A percentile compares a stretch with the other conserved stretches of the same genome.
phyloP scores from a whole-genome alignment of 2,888 invertebrate species.

The Ceriagrion tenellum region DNA sequence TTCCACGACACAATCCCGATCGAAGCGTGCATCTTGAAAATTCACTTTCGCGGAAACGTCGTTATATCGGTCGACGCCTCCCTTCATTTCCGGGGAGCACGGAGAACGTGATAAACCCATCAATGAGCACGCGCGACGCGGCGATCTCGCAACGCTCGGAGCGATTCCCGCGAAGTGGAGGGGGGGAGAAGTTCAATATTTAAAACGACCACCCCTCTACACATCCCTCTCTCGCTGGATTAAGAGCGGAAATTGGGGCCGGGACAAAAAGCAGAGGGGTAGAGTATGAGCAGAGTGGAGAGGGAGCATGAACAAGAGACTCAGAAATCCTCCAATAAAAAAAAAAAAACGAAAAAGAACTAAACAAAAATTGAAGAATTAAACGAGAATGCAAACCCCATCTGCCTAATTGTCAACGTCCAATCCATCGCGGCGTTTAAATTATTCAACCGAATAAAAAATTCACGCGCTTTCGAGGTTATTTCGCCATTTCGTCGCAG shows the following conservation, averaged over 20 bases:
- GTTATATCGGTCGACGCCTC: background rate
- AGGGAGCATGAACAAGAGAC: background rate
- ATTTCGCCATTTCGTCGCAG: background rate
- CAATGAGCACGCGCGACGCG: background rate
- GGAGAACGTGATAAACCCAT: background rate
- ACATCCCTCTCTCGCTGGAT: background rate
- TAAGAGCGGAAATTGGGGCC: background rate
- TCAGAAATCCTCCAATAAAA: background rate
- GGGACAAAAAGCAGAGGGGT: background rate
- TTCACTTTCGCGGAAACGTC: constrained; percentile 5
- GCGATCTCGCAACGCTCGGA: background rate
- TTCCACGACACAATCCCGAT: background rate
- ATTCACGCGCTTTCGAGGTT: background rate
- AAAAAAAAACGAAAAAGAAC: background rate
- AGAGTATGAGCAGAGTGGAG: background rate
- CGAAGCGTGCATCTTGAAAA: background rate
- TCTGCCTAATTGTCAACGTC: background rate
- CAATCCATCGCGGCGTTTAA: background rate
- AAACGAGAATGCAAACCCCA: background rate
- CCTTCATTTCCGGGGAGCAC: background rate
- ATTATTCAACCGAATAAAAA: background rate
- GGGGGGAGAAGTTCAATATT: background rate
- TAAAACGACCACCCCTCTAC: background rate
- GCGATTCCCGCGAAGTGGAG: background rate
- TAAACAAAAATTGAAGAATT: background rate